These are phyloP conservation scores for Boulengeromyrus knoepffleri DNA, from an alignment of 2,113 vertebrate genomes.

Conservation along the genomic window DNA sequence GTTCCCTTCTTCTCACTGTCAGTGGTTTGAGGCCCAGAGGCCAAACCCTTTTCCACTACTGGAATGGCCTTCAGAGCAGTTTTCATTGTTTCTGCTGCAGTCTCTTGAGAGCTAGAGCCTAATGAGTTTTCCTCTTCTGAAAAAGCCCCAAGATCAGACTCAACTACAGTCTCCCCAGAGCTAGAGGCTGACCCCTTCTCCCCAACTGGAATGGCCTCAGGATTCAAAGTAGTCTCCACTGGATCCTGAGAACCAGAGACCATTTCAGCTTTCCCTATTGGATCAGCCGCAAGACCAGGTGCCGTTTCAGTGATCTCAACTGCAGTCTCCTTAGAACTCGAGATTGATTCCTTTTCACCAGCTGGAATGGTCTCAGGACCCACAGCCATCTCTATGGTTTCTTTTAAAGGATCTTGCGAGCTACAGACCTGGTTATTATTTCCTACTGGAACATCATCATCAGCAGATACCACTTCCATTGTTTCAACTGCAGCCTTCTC, in stretches of 20 bases:
- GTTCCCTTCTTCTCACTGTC: not conserved
- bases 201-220: not conserved
- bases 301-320: not conserved
- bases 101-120: not conserved
- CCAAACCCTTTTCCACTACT: not conserved
- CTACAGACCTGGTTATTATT: no score
- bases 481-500: not conserved
- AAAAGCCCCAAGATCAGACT: not conserved
- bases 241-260: not conserved
- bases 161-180: not conserved
- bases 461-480: not conserved
- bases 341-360: not conserved
- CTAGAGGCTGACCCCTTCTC: not conserved
- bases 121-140: not conserved
- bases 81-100: not conserved
- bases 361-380: not conserved
- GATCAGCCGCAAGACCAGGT: not conserved
- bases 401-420: not conserved
- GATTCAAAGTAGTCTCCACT: not conserved
- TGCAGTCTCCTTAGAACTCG: not conserved
- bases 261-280: not conserved
- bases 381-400: not conserved
- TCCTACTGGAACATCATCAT: not conserved
- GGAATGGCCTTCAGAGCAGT: not conserved
- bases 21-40: not conserved